These are phyloP conservation scores for Bradypus variegatus DNA, from an alignment of 2,797 vertebrate genomes.

Conservation along the genomic window DNA sequence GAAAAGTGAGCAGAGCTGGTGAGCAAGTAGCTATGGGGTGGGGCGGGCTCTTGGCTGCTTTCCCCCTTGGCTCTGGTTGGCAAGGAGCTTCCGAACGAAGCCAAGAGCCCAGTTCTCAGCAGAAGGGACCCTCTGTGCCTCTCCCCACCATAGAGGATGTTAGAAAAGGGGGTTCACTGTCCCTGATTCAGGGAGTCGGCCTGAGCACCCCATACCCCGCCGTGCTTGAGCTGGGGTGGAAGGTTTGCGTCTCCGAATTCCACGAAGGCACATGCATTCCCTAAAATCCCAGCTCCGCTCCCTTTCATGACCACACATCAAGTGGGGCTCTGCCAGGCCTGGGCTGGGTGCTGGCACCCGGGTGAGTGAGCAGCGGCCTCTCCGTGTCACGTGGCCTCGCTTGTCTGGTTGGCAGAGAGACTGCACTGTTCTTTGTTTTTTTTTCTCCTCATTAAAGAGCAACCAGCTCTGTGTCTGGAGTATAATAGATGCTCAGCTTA, in stretches of 20 bases:
- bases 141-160: neutral
- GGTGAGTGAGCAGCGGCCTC: neutral
- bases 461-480: rapidly evolving
- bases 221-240: rapidly evolving
- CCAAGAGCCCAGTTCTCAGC: neutral
- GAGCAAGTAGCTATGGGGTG: too few relatives aligned
- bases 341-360: neutral
- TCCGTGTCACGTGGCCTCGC: neutral
- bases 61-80: too few relatives aligned
- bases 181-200: neutral
- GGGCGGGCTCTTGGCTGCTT: too few relatives aligned
- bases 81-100: too few relatives aligned
- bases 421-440: rapidly evolving
- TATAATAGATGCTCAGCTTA: neutral
- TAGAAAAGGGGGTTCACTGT: neutral
- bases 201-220: rapidly evolving
- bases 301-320: rapidly evolving
- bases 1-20: neutral
- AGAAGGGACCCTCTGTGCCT: rapidly evolving
- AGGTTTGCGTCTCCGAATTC: too few relatives aligned
- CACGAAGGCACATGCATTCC: too few relatives aligned
- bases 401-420: neutral
- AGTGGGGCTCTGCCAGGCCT: too few relatives aligned
- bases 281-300: rapidly evolving
- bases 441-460: neutral